A percentile compares a stretch with the other conserved stretches of the same genome.
phyloP scores from a whole-genome alignment of 2,888 invertebrate species.

The Acanthosepion esculentum region DNA sequence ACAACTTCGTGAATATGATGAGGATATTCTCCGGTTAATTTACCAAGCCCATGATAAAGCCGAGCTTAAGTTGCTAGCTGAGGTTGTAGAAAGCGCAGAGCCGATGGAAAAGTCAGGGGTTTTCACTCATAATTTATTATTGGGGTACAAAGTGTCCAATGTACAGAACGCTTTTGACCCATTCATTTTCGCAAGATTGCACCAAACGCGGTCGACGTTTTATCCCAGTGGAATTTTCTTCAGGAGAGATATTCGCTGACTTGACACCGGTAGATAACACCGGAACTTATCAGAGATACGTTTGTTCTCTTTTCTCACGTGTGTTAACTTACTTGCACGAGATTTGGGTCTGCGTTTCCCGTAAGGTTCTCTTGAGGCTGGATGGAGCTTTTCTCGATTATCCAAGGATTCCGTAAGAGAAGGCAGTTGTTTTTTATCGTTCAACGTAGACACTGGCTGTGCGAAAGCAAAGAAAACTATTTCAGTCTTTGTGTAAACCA shows the following conservation, averaged over 20 bases:
- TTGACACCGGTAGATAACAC: neutral
- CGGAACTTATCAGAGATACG: neutral
- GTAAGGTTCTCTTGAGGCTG: neutral
- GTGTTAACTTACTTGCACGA: neutral
- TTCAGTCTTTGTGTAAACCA: too few species aligned
- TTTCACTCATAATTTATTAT: neutral
- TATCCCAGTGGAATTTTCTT: neutral
- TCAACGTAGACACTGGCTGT: too few species aligned
- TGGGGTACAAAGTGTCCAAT: neutral
- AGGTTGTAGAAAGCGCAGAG: neutral
- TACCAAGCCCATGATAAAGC: neutral
- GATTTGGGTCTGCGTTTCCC: neutral
- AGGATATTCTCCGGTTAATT: neutral
- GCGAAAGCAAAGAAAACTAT: too few species aligned
- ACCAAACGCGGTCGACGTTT: neutral
- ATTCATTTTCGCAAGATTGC: neutral
- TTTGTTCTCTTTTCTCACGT: neutral
- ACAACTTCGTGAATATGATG: neutral
- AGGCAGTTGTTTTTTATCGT: too few species aligned
- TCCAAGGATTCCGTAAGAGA: too few species aligned
- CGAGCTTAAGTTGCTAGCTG: neutral
- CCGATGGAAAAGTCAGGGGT: neutral
- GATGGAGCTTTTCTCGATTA: neutral
- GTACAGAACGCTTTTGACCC: neutral
- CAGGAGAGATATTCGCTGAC: neutral